phyloP scores from a whole-genome alignment of 2,113 vertebrate species.

The Oncorhynchus clarkii region DNA sequence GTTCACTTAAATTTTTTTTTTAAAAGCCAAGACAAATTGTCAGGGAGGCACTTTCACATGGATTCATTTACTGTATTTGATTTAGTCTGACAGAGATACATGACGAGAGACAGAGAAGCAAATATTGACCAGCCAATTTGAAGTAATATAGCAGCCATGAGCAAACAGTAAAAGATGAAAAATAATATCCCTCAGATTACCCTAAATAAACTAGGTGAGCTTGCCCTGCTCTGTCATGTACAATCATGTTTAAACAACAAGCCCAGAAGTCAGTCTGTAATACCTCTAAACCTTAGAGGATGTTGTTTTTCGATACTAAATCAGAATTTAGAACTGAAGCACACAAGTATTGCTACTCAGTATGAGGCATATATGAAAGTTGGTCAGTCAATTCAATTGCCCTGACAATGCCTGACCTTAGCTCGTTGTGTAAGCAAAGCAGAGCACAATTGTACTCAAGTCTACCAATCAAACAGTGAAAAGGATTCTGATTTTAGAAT shows the following conservation, averaged over 20 bases:
- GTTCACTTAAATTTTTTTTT: slow-evolving; percentile 1
- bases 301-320: background rate
- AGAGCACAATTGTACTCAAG: background rate
- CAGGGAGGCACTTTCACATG: slow-evolving; percentile 11
- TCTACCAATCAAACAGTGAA: too few species aligned
- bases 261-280: background rate
- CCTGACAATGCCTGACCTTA: background rate
- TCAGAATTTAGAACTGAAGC: background rate
- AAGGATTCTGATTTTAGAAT: background rate
- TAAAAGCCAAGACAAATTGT: slow-evolving; percentile 31
- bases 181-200: background rate
- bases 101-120: background rate
- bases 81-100: slow-evolving; percentile 30
- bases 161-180: background rate
- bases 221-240: background rate
- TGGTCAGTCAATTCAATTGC: background rate
- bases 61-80: slow-evolving; percentile 25
- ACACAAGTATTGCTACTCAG: background rate
- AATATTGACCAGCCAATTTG: slow-evolving; percentile 8
- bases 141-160: slow-evolving; percentile 4
- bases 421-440: background rate
- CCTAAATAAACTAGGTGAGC: background rate
- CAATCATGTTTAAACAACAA: background rate
- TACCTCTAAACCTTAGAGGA: background rate
- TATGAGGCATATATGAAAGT: background rate